phyloP scores from a whole-genome alignment of 1,140 invertebrate genomes.

The Polyergus mexicanus region DNA sequence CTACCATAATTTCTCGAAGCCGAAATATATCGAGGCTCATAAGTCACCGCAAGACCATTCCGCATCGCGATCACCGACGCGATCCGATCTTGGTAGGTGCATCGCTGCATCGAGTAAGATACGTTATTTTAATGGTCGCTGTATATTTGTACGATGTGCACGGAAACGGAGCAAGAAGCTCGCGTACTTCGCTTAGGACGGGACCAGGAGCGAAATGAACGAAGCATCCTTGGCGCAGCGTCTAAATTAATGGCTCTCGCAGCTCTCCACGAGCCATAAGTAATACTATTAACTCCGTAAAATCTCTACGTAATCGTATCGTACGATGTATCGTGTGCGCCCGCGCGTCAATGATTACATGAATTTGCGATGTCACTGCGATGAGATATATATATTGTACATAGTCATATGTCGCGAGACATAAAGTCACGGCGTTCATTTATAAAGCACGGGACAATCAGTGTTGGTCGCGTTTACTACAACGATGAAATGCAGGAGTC shows the following conservation, averaged over 20 bases:
- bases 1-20: conserved; percentile 25
- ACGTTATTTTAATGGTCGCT: conserved; percentile 71
- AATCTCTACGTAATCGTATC: conserved; percentile 29
- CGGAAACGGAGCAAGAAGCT: conserved; percentile 56
- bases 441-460: conserved; percentile 16
- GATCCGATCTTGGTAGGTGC: conserved; percentile 21
- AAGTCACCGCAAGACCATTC: conserved; percentile 50
- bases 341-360: conserved; percentile 28
- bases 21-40: conserved; percentile 35
- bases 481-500: conserved; percentile 34
- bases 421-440: conserved; percentile 26
- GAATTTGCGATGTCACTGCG: conserved; percentile 49
- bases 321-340: conserved; percentile 19
- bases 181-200: conserved; percentile 20
- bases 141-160: conserved; percentile 64
- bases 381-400: conserved; percentile 20
- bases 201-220: conserved; percentile 57
- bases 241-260: conserved; percentile 51
- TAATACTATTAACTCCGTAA: conserved; percentile 16
- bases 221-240: conserved; percentile 34
- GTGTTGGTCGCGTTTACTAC: neutral
- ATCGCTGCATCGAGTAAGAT: conserved; percentile 67
- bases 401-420: neutral
- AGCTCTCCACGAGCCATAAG: conserved; percentile 6
- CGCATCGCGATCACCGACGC: conserved; percentile 15